A percentile compares a stretch with the other conserved stretches of the same genome.
phyloP scores from a whole-genome alignment of 2,888 invertebrate species.

The Unio pictorum region DNA sequence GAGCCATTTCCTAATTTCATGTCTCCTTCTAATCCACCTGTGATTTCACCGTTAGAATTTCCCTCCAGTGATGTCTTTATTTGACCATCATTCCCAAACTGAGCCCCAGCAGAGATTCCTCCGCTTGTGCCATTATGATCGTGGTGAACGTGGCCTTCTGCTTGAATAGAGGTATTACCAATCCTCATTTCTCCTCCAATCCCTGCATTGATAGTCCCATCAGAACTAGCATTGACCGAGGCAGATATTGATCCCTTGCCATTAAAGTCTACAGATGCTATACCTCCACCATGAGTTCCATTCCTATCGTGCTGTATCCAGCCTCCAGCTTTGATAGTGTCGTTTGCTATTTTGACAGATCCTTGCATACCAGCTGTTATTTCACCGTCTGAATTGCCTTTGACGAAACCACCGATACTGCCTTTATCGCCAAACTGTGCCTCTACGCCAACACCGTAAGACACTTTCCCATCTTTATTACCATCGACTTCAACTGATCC shows the following conservation, averaged over 20 bases:
- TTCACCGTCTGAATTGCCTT: conserved; percentile 3
- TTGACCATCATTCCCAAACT: not conserved
- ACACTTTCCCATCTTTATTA: not conserved
- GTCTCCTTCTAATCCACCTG: not conserved
- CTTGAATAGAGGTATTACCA: not conserved
- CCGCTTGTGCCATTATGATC: conserved; percentile 6
- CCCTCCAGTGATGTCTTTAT: not conserved
- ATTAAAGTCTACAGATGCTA: not conserved
- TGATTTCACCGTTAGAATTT: conserved; percentile 1
- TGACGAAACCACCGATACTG: conserved; percentile 4
- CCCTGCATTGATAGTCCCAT: conserved; percentile 4
- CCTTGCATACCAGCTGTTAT: conserved; percentile 5
- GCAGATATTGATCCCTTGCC: conserved; percentile 1
- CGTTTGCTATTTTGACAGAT: not conserved
- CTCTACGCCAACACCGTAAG: conserved; percentile 1
- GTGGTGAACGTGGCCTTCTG: conserved; percentile 1
- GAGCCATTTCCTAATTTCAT: not conserved
- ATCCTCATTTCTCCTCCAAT: not conserved
- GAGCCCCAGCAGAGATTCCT: not conserved
- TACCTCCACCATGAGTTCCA: conserved; percentile 3
- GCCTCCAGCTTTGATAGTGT: not conserved
- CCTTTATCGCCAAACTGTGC: conserved; percentile 1
- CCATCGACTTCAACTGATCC: not conserved
- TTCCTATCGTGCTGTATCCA: conserved; percentile 6
- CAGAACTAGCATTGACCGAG: not conserved